Base-by-base conservation (phyloP, 2,113 vertebrate species). In the Rissa tridactyla region DNA sequence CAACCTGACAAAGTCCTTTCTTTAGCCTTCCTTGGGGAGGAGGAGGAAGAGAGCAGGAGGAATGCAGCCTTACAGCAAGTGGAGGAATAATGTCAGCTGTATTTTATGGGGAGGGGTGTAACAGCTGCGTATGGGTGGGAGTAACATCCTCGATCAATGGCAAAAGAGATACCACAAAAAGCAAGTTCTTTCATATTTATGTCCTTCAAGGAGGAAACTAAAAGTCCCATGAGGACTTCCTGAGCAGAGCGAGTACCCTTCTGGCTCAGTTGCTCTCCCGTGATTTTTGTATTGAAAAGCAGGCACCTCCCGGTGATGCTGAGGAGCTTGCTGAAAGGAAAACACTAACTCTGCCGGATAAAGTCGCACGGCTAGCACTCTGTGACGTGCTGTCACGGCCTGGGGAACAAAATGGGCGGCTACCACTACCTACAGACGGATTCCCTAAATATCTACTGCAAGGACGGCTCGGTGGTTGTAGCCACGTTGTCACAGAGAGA, bases 331-430 rank as follows among this genome's bases (percentile, higher is more conserved):
- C 32, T 42, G 3, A 49, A 18, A 42, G 10, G 12, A 46, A 38
- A 52, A 1, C 5, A 29, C 32, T 4, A 32, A 30, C 47, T 68
- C 44, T 34, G 47, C 25, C 26, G n/a, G 57, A 18, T 5, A 7
- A 40, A 73, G 22, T 6, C 12, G 14, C 38, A 26, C 1, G 0
- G 5, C 26, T 44, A 5, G 12, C 0, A 0, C 8, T 19, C 55
- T 9, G 46, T 13, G 36, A 20, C 42, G 8, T 1, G 16, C 52
- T 13, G 11, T 6, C 42, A 8, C 52, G 47, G 25, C 17, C 4
- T 9, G n/a, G 23, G 13, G 64, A 70, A 23, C 7, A 4, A 51
- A 47, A 20, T 0, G 3, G 30, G 46, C 23, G 0, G 0, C 84
- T 32, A 30, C 36, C 9, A 2, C 21, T 0, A 13, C 2, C 4